These are phyloP conservation scores for Aleadryas rufinucha DNA, from an alignment of 2,113 vertebrate genomes.

Conservation along the genomic window DNA sequence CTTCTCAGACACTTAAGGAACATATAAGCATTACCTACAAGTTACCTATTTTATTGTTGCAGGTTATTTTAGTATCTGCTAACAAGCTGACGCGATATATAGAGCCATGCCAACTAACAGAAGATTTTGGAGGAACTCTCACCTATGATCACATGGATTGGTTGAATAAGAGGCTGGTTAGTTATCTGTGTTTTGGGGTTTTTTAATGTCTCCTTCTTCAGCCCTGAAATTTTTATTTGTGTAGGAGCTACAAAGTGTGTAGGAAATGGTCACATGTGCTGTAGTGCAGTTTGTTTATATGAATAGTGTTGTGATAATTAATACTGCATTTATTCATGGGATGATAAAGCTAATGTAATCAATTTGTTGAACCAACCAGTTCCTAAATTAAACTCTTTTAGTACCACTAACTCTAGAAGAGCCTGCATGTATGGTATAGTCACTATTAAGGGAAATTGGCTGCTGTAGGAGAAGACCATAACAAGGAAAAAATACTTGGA, in stretches of 20 bases:
- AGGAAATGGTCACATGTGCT: neutral
- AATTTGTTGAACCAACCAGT: neutral
- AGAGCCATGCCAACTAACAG: conserved; percentile 94
- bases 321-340: neutral
- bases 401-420: neutral
- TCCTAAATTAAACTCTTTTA: neutral
- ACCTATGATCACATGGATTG: conserved; percentile 98
- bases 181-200: neutral
- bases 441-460: neutral
- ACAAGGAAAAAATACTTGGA: neutral
- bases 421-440: neutral
- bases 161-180: conserved; percentile 96
- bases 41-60: neutral
- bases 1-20: neutral
- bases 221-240: neutral
- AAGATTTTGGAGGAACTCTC: conserved; percentile 95
- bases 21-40: neutral
- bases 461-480: neutral
- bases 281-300: neutral
- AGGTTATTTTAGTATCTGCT: conserved; percentile 99
- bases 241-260: neutral
- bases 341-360: neutral
- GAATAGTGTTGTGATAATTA: neutral
- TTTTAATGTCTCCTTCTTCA: neutral
- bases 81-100: conserved; percentile 98